phyloP scores from a whole-genome alignment of 2,113 vertebrate genomes.

The human region GRCh38 chr14:81518501-81519000 shows the following conservation, averaged over 20 bases:
- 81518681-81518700: not conserved
- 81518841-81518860: not conserved
- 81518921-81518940: not conserved
- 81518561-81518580: too few relatives aligned
- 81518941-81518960: not conserved
- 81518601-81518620: too few relatives aligned
- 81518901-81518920: not conserved
- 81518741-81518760: not conserved
- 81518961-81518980: not conserved
- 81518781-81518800: not conserved
- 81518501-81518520: too few relatives aligned
- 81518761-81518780: not conserved
- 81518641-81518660: too few relatives aligned
- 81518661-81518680: not conserved
- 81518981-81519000: constrained; percentile 10
- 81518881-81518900: not conserved
- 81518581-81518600: too few relatives aligned
- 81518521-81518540: too few relatives aligned
- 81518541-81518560: too few relatives aligned
- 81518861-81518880: not conserved
- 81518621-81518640: too few relatives aligned
- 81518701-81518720: not conserved
- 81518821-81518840: not conserved
- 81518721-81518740: not conserved
- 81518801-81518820: not conserved